Conservation (phyloP, 1,140 invertebrate genomes). For the Drepana arcuata region DNA sequence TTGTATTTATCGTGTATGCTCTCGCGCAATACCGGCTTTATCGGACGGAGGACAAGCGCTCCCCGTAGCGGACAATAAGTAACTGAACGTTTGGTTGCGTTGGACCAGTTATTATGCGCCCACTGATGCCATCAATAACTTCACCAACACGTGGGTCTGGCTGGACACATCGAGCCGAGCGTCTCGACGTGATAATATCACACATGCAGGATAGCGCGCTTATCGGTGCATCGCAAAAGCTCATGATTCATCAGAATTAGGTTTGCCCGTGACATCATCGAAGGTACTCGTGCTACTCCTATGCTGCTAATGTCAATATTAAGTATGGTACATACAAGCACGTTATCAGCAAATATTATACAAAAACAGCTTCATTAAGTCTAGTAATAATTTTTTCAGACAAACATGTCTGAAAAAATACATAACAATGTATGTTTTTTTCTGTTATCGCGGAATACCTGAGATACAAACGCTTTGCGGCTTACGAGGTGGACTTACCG, state of each 20-base stretch:
- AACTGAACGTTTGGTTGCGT: constrained; percentile 47
- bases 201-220: constrained; percentile 36
- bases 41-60: constrained; percentile 37
- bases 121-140: constrained; percentile 57
- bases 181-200: constrained; percentile 38
- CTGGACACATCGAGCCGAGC: constrained; percentile 16
- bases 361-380: too few species aligned
- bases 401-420: too few species aligned
- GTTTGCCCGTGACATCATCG: constrained; percentile 54
- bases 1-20: constrained; percentile 38
- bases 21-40: constrained; percentile 40
- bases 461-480: too few species aligned
- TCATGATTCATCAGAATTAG: constrained; percentile 62
- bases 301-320: constrained; percentile 22
- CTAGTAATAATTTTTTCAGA: constrained; percentile 6
- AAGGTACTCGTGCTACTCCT: too few species aligned
- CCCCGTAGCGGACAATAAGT: constrained; percentile 48
- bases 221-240: constrained; percentile 66
- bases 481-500: too few species aligned
- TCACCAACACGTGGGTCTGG: constrained; percentile 57
- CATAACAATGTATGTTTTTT: neutral
- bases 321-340: constrained; percentile 3
- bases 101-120: constrained; percentile 65
- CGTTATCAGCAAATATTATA: constrained; percentile 8
- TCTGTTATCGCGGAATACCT: too few species aligned